Evolutionary conservation across 2,888 invertebrate genomes (phyloP).

Genomic region (Zygothrica quintamaculata): DNA sequence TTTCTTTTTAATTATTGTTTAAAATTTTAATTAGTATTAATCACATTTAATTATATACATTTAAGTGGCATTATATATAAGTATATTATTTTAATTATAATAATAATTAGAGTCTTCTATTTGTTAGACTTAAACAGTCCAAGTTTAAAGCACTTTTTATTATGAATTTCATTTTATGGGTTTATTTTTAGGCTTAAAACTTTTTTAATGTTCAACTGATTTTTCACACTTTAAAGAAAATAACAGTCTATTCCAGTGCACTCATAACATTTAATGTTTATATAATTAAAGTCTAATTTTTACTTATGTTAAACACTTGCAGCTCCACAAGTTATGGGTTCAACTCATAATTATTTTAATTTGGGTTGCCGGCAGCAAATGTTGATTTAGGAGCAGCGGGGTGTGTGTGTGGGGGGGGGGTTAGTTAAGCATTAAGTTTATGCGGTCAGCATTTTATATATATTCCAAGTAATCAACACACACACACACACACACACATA

Average conservation of each 20-base stretch:
- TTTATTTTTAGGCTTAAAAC: neutral
- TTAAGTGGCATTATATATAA: no score
- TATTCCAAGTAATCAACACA: slow-evolving; percentile 53
- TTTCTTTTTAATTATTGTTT: no score
- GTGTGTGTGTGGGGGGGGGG: neutral
- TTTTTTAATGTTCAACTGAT: neutral
- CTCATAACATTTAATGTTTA: slow-evolving; percentile 29
- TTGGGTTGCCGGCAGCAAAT: slow-evolving; percentile 8
- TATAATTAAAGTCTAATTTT: slow-evolving; percentile 43
- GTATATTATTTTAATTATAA: no score
- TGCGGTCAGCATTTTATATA: slow-evolving; percentile 53
- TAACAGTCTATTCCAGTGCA: slow-evolving; percentile 45
- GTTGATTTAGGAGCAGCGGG: neutral
- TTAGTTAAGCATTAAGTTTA: slow-evolving; percentile 52
- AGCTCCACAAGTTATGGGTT: slow-evolving; percentile 2
- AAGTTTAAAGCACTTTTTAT: no score
- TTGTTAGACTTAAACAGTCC: no score
- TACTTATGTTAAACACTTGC: slow-evolving; percentile 34
- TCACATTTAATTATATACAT: no score
- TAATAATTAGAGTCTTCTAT: no score
- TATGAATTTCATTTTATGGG: no score
- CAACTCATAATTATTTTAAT: slow-evolving; percentile 8
- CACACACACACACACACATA: slow-evolving; percentile 39
- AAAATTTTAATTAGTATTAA: no score
- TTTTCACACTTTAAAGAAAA: slow-evolving; percentile 9